Percentiles rank a stretch among this genome's conserved stretches.
These are phyloP conservation scores for Astreopora myriophthalma DNA, from an alignment of 64 coral and sea anemone species.

Conservation along the genomic window DNA sequence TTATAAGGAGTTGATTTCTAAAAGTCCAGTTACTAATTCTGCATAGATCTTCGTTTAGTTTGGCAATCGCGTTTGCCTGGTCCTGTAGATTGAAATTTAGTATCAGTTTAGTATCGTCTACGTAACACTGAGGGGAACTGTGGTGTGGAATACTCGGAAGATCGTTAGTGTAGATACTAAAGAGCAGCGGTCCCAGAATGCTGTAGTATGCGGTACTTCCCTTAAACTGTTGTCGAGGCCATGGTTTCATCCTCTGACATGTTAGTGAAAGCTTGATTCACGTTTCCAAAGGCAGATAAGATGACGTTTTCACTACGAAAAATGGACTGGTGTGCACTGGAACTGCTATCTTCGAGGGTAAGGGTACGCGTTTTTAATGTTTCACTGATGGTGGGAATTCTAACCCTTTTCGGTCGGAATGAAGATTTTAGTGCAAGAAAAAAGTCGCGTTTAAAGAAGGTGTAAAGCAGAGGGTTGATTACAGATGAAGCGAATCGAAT, in stretches of 20 bases:
- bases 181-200: too few species aligned
- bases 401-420: not conserved
- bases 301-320: not conserved
- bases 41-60: too few species aligned
- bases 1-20: too few species aligned
- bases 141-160: too few species aligned
- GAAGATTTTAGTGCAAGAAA: not conserved
- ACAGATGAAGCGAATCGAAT: slow-evolving; percentile 37
- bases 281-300: not conserved
- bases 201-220: not conserved
- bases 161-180: too few species aligned
- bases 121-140: too few species aligned
- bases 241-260: not conserved
- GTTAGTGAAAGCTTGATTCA: not conserved
- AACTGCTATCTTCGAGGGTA: not conserved
- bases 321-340: not conserved
- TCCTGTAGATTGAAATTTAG: too few species aligned
- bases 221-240: not conserved
- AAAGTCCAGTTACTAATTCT: too few species aligned
- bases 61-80: too few species aligned
- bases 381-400: too few species aligned
- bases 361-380: not conserved
- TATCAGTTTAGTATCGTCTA: too few species aligned
- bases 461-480: slow-evolving; percentile 61
- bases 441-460: slow-evolving; percentile 68